Conservation (phyloP, 2,113 vertebrate genomes). For the Albula glossodonta region DNA sequence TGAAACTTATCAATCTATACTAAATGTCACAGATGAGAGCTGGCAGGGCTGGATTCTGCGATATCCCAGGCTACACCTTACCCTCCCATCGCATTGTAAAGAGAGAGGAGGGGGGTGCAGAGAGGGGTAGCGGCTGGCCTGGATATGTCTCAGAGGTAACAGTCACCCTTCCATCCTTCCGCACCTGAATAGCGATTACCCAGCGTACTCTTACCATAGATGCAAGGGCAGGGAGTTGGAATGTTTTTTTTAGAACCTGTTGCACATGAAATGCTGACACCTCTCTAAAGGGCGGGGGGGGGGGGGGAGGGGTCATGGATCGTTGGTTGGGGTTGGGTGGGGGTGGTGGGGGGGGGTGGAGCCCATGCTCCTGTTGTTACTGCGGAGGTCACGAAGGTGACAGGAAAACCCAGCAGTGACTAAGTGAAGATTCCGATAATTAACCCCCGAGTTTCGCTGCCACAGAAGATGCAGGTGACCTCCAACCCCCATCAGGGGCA, state of each 20-base stretch:
- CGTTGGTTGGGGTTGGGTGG: too few relatives aligned
- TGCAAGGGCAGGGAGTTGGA: constrained; percentile 8
- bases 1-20: constrained; percentile 59
- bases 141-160: constrained; percentile 50
- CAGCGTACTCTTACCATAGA: constrained; percentile 9
- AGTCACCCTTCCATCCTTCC: constrained; percentile 44
- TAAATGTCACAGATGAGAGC: constrained; percentile 62
- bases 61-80: not conserved
- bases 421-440: too few relatives aligned
- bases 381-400: too few relatives aligned
- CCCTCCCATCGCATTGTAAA: constrained; percentile 52
- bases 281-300: too few relatives aligned
- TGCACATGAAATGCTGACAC: too few relatives aligned
- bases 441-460: too few relatives aligned
- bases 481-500: too few relatives aligned
- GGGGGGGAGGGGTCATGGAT: too few relatives aligned
- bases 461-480: too few relatives aligned
- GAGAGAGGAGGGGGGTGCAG: constrained; percentile 34
- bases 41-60: constrained; percentile 61
- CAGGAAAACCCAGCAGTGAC: too few relatives aligned
- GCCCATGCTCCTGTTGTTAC: too few relatives aligned
- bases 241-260: not conserved
- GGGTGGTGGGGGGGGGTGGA: too few relatives aligned
- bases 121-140: constrained; percentile 21
- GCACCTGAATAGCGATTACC: constrained; percentile 54